phyloP scores from a whole-genome alignment of 1,140 invertebrate genomes.

The Drosophila lowei region DNA sequence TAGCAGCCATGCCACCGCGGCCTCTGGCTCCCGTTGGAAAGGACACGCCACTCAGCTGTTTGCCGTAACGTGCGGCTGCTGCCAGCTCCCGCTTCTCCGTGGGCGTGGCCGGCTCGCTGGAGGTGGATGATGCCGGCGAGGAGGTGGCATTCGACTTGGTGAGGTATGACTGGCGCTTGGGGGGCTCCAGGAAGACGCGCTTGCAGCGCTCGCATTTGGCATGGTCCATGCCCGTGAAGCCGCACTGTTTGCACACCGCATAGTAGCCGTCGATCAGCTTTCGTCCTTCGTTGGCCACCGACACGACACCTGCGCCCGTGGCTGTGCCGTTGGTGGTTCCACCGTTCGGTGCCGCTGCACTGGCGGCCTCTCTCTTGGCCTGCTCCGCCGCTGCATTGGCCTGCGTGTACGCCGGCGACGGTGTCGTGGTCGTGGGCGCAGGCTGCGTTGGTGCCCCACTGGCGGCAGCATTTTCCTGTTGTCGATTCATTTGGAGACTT shows the following conservation, averaged over 20 bases:
- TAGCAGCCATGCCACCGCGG: constrained; percentile 55
- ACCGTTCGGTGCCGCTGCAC: constrained; percentile 10
- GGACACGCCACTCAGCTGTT: constrained; percentile 25
- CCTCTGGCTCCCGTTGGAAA: constrained; percentile 30
- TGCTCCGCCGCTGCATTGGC: constrained; percentile 45
- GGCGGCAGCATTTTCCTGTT: constrained; percentile 54
- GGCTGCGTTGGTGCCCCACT: constrained; percentile 17
- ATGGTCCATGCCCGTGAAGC: constrained; percentile 88
- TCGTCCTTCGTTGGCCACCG: constrained; percentile 63
- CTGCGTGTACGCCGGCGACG: constrained; percentile 44
- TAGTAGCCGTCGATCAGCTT: constrained; percentile 87
- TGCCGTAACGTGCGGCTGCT: constrained; percentile 23
- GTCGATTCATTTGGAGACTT: constrained; percentile 73
- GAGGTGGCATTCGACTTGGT: constrained; percentile 46
- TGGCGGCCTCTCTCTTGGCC: constrained; percentile 52
- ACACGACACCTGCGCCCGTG: constrained; percentile 69
- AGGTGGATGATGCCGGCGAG: constrained; percentile 52
- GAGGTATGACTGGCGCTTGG: constrained; percentile 84
- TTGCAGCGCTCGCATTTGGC: constrained; percentile 88
- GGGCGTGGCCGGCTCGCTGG: constrained; percentile 41
- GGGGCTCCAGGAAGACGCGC: constrained; percentile 85
- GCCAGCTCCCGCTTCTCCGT: constrained; percentile 62
- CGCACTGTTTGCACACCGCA: constrained; percentile 89
- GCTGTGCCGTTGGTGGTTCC: constrained; percentile 24
- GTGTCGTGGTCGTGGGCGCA: constrained; percentile 13